phyloP scores from a whole-genome alignment of 1,140 invertebrate species.

The Drosophila nigrodunni region DNA sequence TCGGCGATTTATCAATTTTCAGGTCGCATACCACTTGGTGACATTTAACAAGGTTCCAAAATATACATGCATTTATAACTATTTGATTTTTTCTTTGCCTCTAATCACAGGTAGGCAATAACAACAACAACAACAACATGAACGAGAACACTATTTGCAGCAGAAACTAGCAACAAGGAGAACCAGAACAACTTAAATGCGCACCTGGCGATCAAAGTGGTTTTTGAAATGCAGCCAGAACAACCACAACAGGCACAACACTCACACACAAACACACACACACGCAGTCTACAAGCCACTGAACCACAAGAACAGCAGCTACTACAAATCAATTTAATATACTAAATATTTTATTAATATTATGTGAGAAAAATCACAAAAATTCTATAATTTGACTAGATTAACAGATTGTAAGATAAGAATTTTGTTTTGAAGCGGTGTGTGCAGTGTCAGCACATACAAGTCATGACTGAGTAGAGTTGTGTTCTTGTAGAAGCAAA shows the following conservation, averaged over 20 bases:
- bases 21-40: conserved; percentile 75
- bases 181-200: conserved; percentile 78
- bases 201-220: conserved; percentile 79
- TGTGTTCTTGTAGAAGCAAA: too few relatives aligned
- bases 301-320: conserved; percentile 55
- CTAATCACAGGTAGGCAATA: conserved; percentile 30
- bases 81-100: not conserved
- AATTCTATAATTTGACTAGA: conserved; percentile 33
- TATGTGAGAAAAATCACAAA: conserved; percentile 45
- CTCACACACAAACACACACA: conserved; percentile 39
- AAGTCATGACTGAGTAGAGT: too few relatives aligned
- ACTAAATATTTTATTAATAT: conserved; percentile 36
- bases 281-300: conserved; percentile 25
- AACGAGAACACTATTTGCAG: conserved; percentile 35
- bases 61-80: conserved; percentile 4
- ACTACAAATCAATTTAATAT: conserved; percentile 44
- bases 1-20: conserved; percentile 77
- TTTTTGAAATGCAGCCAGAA: conserved; percentile 71
- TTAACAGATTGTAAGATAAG: conserved; percentile 15
- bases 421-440: not conserved
- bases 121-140: conserved; percentile 30
- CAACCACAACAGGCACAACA: conserved; percentile 30
- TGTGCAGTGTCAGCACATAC: not conserved
- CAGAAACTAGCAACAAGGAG: conserved; percentile 70
- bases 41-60: conserved; percentile 81